phyloP scores from a whole-genome alignment of 2,888 invertebrate species.

The Parelbella ahira region DNA sequence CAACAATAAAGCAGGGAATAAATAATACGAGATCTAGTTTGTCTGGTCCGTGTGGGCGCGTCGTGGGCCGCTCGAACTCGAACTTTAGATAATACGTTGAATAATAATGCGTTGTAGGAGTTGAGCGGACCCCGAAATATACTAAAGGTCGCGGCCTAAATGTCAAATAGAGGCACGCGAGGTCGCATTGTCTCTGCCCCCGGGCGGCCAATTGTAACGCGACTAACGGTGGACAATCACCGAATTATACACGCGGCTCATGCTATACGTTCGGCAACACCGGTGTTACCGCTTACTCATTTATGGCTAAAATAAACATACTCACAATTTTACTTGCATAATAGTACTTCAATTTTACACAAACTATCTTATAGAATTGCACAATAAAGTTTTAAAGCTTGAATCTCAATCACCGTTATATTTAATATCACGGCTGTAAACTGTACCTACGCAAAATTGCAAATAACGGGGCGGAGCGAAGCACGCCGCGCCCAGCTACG shows the following conservation, averaged over 20 bases:
- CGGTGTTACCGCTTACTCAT: too few relatives aligned
- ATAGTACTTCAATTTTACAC: not conserved
- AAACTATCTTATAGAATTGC: not conserved
- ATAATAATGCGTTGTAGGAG: conserved; percentile 59
- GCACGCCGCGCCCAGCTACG: conserved; percentile 16
- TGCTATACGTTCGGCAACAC: too few relatives aligned
- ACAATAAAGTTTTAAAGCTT: conserved; percentile 4
- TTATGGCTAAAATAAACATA: conserved; percentile 6
- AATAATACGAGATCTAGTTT: conserved; percentile 66
- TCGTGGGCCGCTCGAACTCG: conserved; percentile 36
- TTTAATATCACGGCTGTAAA: conserved; percentile 7
- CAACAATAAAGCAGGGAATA: conserved; percentile 49
- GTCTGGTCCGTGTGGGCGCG: conserved; percentile 54
- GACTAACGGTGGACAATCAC: conserved; percentile 33
- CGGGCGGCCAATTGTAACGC: conserved; percentile 38
- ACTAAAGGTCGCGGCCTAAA: conserved; percentile 72
- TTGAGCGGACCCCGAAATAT: conserved; percentile 57
- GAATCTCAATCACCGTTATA: conserved; percentile 2
- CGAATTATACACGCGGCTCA: conserved; percentile 28
- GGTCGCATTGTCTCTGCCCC: conserved; percentile 52
- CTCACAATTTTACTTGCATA: not conserved
- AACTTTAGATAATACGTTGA: conserved; percentile 43
- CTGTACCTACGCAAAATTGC: conserved; percentile 21
- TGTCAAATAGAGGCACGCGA: conserved; percentile 59
- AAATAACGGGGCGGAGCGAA: conserved; percentile 15